Base-by-base conservation (phyloP, 2,888 invertebrate species). In the Troilus luridus region DNA sequence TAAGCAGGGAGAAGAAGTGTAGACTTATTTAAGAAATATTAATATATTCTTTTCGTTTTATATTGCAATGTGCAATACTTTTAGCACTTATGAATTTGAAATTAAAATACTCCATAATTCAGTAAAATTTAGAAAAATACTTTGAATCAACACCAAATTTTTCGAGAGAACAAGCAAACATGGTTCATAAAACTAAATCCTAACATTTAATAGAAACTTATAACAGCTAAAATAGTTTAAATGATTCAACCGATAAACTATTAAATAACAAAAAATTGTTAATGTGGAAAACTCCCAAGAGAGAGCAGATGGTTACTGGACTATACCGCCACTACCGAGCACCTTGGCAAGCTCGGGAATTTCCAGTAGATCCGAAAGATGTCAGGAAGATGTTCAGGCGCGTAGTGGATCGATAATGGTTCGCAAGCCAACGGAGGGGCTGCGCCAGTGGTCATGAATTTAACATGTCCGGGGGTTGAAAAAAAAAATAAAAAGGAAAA, bases 371-470 rank as follows among this genome's bases (percentile, higher is more conserved):
- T 5, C 67, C 89, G 14, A 60, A 21, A 89, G 89, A 89, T 64
- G 89, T 64, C 89, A 62, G 89, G 62, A 64, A 27, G 9, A 89
- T 89, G 89, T 3, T 24, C 17, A 64, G 17, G 7, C 54, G 21
- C 9, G 27, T 17, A 1, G 19, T 12, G 11, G 89, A 89, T 89
- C 89, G 89, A 89, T 89, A 89, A 17, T 54, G 54, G 64, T 64
- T 62, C 89, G 10, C 21, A n/a, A 64, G 67, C 10, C 1, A 41
- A 24, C 89, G 19, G 10, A 62, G 89, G 64, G 64, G 62, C 54
- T 62, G 60, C 89, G 62, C 89, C 60, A 89, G 85, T 85, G 85
- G 85, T 85, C 19, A 54, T 85, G 56, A 85, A 85, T 85, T 85
- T 85, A 56, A 10, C 56, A 85, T 41, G 72, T 77, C 2, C 17